phyloP scores from a whole-genome alignment of 2,113 vertebrate species.

The cat (Felis catus) region DNA sequence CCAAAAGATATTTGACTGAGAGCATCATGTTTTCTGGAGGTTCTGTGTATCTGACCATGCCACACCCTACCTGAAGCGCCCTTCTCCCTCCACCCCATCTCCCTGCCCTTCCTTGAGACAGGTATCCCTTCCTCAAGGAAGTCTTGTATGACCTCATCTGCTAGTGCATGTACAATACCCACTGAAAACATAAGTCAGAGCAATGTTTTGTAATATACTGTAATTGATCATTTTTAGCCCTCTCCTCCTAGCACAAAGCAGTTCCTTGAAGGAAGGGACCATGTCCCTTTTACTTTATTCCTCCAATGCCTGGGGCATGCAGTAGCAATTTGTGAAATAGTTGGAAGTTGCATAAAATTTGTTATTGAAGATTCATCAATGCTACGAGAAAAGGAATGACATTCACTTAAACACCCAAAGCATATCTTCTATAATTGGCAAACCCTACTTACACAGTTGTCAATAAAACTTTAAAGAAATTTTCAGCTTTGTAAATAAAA shows the following conservation, averaged over 20 bases:
- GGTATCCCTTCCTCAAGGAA: not conserved
- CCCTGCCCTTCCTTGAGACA: not conserved
- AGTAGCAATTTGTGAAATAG: not conserved
- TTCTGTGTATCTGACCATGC: not conserved
- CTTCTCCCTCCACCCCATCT: too few species aligned
- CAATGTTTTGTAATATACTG: fast-evolving
- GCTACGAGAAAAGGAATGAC: not conserved
- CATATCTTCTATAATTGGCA: not conserved
- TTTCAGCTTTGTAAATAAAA: conserved; percentile 17
- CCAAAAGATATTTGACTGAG: not conserved
- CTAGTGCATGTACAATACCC: not conserved
- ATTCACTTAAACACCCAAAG: not conserved
- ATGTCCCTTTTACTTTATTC: not conserved
- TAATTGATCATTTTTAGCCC: too few species aligned
- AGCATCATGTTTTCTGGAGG: not conserved
- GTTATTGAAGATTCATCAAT: not conserved
- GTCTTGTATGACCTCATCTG: not conserved
- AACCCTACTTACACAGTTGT: not conserved
- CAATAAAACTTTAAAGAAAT: not conserved
- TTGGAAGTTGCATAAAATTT: not conserved
- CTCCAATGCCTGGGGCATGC: not conserved
- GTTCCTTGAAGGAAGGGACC: not conserved
- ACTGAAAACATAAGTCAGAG: not conserved
- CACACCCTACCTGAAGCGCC: too few species aligned
- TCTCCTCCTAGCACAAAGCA: not conserved